These are phyloP conservation scores for Helicoverpa zea DNA, from an alignment of 1,140 invertebrate species.

Conservation along the genomic window DNA sequence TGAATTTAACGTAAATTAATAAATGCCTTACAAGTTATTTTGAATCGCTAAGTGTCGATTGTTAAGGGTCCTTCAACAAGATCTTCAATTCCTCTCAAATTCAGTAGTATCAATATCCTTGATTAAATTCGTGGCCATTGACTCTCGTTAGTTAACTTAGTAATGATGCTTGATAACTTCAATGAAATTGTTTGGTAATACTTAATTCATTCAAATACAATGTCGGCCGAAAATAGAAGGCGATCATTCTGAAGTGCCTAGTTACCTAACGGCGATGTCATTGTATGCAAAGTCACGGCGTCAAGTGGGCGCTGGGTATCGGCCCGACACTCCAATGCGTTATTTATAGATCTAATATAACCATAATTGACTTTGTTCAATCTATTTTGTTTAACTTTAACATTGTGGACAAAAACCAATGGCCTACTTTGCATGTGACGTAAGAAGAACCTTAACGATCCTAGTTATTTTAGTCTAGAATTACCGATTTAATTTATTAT, in stretches of 20 bases:
- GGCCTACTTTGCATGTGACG: background rate
- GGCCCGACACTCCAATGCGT: conserved; percentile 12
- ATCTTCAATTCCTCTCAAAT: background rate
- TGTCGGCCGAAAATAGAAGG: conserved; percentile 6
- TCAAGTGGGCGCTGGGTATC: conserved; percentile 18
- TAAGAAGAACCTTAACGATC: background rate
- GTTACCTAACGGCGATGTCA: conserved; percentile 20
- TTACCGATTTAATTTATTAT: too few relatives aligned
- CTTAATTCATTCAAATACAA: conserved; percentile 16
- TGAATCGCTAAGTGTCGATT: background rate
- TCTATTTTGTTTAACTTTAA: background rate
- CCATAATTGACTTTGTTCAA: conserved; percentile 13
- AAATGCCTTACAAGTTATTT: background rate
- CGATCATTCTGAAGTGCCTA: conserved; percentile 3
- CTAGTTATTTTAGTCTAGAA: background rate
- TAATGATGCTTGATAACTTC: background rate
- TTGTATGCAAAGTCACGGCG: conserved; percentile 18
- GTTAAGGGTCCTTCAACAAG: background rate
- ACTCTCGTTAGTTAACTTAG: background rate
- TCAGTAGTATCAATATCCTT: background rate
- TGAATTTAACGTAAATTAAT: background rate
- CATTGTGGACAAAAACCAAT: background rate
- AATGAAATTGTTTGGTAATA: conserved; percentile 15
- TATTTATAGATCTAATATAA: conserved; percentile 20
- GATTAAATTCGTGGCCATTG: background rate